These are phyloP conservation scores for Colinus virginianus DNA, from an alignment of 2,113 vertebrate genomes.

Conservation along the genomic window DNA sequence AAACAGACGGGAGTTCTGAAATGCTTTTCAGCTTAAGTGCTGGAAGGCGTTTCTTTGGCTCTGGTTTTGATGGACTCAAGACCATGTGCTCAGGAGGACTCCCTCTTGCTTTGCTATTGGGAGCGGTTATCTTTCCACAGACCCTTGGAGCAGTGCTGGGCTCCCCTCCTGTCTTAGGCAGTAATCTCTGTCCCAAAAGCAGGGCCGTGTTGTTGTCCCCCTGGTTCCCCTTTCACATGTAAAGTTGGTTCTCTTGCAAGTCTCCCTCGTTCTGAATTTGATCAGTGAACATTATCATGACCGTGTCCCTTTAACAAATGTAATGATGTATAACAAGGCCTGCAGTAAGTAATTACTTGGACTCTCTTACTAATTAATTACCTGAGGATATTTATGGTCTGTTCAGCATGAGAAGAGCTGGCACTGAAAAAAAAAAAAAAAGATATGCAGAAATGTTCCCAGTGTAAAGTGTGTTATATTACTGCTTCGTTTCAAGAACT, in stretches of 20 bases:
- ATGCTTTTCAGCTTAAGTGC: background rate
- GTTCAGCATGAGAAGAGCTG: background rate
- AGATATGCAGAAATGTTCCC: background rate
- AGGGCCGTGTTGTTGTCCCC: fast-evolving
- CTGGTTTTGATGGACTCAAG: background rate
- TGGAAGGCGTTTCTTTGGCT: background rate
- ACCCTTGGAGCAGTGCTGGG: background rate
- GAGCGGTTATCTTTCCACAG: background rate
- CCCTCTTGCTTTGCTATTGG: background rate
- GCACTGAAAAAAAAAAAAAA: background rate
- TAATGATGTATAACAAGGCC: background rate
- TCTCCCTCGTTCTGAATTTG: background rate
- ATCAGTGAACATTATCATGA: background rate
- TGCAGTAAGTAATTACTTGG: conserved; percentile 35
- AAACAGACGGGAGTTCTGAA: background rate
- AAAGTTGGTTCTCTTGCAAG: background rate
- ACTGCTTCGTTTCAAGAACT: conserved; percentile 1
- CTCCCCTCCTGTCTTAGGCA: background rate
- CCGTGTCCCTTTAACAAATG: background rate
- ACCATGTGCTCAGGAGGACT: background rate
- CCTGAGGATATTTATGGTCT: conserved; percentile 34
- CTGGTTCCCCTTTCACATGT: background rate
- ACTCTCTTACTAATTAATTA: conserved; percentile 17
- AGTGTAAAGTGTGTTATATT: background rate
- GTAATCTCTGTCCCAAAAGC: background rate